Conservation (phyloP, 2,113 vertebrate genomes). For the Fregata magnificens region DNA sequence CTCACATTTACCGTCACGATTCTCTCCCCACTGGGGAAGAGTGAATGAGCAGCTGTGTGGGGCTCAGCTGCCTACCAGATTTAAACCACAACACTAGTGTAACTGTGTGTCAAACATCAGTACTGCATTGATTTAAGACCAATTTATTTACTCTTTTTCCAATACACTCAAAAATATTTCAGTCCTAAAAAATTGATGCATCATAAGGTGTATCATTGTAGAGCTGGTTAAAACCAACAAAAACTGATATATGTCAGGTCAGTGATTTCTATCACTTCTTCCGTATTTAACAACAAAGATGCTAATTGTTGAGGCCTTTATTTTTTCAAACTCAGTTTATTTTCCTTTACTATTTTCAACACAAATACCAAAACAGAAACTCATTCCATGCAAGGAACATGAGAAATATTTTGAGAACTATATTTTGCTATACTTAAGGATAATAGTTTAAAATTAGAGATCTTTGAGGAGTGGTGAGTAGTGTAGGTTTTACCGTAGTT, state of each 20-base stretch:
- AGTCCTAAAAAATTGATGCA: background rate
- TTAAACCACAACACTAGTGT: background rate
- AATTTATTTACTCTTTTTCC: background rate
- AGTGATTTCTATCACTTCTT: background rate
- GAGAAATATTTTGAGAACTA: background rate
- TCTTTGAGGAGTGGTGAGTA: background rate
- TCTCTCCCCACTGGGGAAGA: background rate
- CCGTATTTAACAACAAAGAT: background rate
- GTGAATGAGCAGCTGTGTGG: background rate
- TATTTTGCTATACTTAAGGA: background rate
- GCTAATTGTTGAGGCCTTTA: background rate
- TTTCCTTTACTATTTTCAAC: background rate
- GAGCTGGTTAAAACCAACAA: background rate
- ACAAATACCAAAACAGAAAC: background rate
- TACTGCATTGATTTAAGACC: background rate
- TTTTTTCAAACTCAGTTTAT: background rate
- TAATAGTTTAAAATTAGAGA: background rate
- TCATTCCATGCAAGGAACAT: background rate
- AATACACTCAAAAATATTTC: background rate
- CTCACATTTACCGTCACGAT: background rate
- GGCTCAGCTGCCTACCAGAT: background rate
- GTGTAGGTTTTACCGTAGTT: background rate
- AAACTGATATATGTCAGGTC: background rate
- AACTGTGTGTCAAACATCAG: background rate
- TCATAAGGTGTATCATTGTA: background rate